Conservation (phyloP, 2,113 vertebrate genomes). For the Scopus umbretta region DNA sequence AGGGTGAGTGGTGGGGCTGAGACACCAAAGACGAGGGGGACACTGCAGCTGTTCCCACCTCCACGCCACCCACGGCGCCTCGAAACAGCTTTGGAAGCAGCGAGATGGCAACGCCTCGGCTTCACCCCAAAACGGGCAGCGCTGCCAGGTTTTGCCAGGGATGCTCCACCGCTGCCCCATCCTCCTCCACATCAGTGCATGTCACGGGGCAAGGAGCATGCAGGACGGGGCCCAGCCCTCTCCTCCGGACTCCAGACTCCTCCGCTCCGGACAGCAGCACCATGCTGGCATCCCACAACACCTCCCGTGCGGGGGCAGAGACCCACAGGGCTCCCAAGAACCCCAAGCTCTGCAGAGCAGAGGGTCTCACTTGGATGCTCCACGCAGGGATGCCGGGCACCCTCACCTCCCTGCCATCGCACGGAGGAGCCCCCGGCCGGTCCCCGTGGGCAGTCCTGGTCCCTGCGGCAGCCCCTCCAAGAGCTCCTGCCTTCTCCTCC, state of each 20-base stretch:
- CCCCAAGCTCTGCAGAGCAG: background rate
- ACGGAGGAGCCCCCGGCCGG: fast-evolving
- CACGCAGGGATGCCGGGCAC: fast-evolving
- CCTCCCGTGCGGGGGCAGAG: fast-evolving
- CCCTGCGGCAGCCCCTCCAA: background rate
- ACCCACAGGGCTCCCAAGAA: fast-evolving
- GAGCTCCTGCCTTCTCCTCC: background rate
- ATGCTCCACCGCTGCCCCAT: background rate
- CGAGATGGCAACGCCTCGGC: background rate
- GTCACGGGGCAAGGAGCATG: fast-evolving
- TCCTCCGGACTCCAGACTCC: fast-evolving
- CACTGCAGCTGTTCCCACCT: background rate
- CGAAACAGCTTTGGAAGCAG: background rate
- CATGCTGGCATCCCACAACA: background rate
- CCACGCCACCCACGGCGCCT: background rate
- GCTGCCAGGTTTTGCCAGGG: background rate
- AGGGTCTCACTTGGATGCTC: fast-evolving
- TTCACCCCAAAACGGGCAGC: background rate
- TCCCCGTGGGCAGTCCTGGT: fast-evolving
- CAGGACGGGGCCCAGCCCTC: fast-evolving
- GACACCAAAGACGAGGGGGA: background rate
- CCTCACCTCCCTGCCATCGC: fast-evolving
- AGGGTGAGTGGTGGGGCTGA: background rate
- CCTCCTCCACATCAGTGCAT: fast-evolving
- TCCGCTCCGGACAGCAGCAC: fast-evolving